These are phyloP conservation scores for Telmatherina bonti DNA, from an alignment of 2,797 vertebrate genomes.

Conservation along the genomic window DNA sequence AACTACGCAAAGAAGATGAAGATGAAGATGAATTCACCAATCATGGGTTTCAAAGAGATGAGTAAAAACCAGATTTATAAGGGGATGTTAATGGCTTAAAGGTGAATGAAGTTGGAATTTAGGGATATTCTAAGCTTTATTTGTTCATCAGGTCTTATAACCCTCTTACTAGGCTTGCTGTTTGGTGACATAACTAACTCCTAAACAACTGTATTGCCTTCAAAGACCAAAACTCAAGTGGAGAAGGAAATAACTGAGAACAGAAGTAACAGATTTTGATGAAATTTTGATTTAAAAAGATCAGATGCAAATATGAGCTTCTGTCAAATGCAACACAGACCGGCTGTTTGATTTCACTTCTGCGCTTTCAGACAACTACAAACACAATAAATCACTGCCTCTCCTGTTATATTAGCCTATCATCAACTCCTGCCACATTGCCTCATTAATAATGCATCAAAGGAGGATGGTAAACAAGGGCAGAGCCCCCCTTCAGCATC, in stretches of 20 bases:
- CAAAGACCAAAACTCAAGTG: not conserved
- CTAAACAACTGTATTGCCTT: not conserved
- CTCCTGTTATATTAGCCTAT: slow-evolving; percentile 29
- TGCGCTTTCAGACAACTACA: not conserved
- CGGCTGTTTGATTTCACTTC: not conserved
- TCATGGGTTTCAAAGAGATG: no score
- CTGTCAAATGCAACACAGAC: not conserved
- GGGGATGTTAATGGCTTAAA: no score
- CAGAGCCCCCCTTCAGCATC: slow-evolving; percentile 60
- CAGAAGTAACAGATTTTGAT: not conserved
- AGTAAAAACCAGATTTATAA: no score
- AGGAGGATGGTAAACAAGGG: slow-evolving; percentile 64
- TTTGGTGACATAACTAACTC: not conserved
- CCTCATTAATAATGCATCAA: slow-evolving; percentile 70
- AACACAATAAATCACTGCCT: slow-evolving; percentile 9
- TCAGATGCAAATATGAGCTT: not conserved
- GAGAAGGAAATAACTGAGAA: no score
- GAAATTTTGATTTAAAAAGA: not conserved
- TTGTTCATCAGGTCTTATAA: no score
- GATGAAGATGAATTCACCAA: no score
- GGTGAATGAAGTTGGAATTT: no score
- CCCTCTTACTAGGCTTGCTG: not conserved
- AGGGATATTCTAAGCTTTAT: no score
- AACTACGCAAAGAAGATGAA: no score
- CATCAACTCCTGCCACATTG: slow-evolving; percentile 34